phyloP scores from a whole-genome alignment of 2,113 vertebrate genomes.

The Colius striatus region DNA sequence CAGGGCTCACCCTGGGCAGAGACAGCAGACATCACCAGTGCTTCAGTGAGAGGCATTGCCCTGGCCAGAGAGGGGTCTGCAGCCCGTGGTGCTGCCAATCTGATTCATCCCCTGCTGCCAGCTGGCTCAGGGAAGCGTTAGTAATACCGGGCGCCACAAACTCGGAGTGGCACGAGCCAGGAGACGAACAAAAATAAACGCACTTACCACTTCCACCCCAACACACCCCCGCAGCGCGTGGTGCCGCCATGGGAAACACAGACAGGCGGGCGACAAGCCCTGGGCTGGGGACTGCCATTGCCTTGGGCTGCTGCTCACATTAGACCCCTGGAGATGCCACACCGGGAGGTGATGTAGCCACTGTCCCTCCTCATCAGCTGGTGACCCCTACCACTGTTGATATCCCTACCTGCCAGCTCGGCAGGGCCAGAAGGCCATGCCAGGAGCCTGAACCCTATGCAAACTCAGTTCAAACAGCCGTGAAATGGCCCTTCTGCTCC shows the following conservation, averaged over 20 bases:
- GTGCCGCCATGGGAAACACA: not conserved
- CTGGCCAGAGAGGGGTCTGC: not conserved
- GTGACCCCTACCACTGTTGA: not conserved
- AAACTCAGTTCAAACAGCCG: not conserved
- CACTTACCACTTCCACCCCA: slow-evolving; percentile 49
- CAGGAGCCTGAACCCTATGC: not conserved
- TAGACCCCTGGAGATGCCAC: not conserved
- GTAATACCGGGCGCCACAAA: slow-evolving; percentile 3
- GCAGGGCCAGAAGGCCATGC: not conserved
- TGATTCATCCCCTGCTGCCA: slow-evolving; percentile 55
- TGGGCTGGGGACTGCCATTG: not conserved
- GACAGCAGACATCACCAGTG: not conserved
- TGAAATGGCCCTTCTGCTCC: not conserved
- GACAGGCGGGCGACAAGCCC: not conserved
- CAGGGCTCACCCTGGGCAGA: not conserved
- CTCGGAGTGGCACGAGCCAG: slow-evolving; percentile 23
- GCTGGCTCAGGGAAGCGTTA: slow-evolving; percentile 34
- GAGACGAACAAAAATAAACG: slow-evolving; percentile 49
- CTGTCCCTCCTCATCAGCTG: not conserved
- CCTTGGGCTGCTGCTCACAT: rapidly evolving
- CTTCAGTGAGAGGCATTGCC: not conserved
- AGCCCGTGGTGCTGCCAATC: not conserved
- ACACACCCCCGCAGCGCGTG: not conserved
- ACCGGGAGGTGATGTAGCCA: not conserved
- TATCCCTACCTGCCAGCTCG: not conserved